These are phyloP conservation scores for Rhea pennata DNA, from an alignment of 2,113 vertebrate genomes.

Conservation along the genomic window DNA sequence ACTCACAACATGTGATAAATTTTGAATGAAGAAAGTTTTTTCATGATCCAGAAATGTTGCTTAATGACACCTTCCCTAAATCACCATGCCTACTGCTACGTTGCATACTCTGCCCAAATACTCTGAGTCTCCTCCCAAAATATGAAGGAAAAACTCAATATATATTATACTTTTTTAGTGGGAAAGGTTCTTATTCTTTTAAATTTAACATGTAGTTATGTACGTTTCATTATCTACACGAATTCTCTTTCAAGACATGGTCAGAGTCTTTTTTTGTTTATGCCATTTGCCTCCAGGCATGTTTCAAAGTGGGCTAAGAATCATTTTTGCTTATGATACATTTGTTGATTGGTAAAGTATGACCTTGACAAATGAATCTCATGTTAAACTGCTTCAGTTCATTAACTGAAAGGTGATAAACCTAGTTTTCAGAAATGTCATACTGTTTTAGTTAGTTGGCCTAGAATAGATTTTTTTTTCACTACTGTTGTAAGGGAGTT, in stretches of 20 bases:
- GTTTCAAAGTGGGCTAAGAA: slow-evolving; percentile 32
- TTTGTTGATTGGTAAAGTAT: slow-evolving; percentile 53
- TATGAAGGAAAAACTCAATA: not conserved
- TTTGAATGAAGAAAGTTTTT: not conserved
- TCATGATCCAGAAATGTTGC: not conserved
- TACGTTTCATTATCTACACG: not conserved
- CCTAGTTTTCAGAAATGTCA: slow-evolving; percentile 7
- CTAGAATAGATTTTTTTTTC: not conserved
- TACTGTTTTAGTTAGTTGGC: not conserved
- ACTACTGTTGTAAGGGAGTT: not conserved
- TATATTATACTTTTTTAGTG: not conserved
- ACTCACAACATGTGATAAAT: not conserved
- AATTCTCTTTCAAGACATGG: not conserved
- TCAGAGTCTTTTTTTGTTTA: not conserved
- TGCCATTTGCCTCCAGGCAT: slow-evolving; percentile 14
- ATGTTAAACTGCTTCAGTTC: slow-evolving; percentile 40
- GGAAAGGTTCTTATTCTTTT: not conserved
- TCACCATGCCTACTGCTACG: not conserved
- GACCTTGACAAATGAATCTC: slow-evolving; percentile 18
- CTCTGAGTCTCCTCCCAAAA: not conserved
- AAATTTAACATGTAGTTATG: not conserved
- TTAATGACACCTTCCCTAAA: not conserved
- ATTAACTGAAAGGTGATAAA: slow-evolving; percentile 54
- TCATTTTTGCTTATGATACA: slow-evolving; percentile 27
- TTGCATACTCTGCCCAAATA: not conserved